These are phyloP conservation scores for Emydocephalus ijimae DNA, from an alignment of 2,113 vertebrate genomes.

Conservation along the genomic window DNA sequence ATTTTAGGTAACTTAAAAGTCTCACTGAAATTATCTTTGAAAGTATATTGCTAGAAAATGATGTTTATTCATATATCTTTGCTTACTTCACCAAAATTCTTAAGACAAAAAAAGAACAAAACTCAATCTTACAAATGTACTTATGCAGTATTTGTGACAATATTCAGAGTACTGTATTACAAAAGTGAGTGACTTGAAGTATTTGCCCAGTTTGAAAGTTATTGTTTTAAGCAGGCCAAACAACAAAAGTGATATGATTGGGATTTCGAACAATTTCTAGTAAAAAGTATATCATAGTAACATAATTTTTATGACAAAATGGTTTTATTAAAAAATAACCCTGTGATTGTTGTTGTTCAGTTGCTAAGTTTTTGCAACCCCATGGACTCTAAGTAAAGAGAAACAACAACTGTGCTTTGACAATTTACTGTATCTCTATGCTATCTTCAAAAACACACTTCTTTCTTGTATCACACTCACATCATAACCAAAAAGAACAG, in stretches of 20 bases:
- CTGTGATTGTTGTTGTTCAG: not conserved
- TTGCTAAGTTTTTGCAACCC: not conserved
- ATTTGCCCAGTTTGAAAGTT: not conserved
- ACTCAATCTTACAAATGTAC: not conserved
- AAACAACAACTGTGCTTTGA: conserved; percentile 54
- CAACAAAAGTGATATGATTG: not conserved
- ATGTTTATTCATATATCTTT: not conserved
- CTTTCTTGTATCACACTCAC: conserved; percentile 52
- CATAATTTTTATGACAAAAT: not conserved
- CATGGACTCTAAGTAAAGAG: conserved; percentile 34
- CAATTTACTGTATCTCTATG: conserved; percentile 62
- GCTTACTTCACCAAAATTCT: not conserved
- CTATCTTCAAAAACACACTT: conserved; percentile 68
- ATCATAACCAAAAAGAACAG: conserved; percentile 58
- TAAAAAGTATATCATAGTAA: conserved; percentile 23
- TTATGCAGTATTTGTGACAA: not conserved
- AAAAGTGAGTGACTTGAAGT: not conserved
- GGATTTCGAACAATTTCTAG: not conserved
- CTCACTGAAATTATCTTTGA: not conserved
- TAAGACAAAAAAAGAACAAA: not conserved
- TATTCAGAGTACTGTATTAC: not conserved
- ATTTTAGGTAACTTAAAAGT: not conserved
- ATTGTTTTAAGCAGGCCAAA: not conserved
- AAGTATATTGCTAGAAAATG: not conserved
- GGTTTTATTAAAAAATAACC: not conserved